Base-by-base conservation (phyloP, 2,113 vertebrate species). In the Poecilia latipinna region DNA sequence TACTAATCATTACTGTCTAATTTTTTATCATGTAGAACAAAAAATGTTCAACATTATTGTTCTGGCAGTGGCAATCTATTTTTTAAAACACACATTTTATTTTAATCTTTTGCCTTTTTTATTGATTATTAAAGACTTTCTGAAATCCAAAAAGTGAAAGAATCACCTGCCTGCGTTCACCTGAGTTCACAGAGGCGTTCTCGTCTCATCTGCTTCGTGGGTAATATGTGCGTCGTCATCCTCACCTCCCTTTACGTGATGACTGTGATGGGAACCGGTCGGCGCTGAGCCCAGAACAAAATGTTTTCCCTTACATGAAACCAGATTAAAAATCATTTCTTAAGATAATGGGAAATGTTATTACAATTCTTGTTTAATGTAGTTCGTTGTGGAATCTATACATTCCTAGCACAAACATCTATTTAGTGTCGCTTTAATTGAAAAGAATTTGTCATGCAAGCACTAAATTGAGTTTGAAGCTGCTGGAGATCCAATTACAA, bases 191-290 rank as follows among this genome's bases (percentile, higher is more conserved):
- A 2, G 51, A 19, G 7, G 24, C 10, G 8, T n/a, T n/a, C 22
- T 54, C 51, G 0, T 54, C 48, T 54, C 17, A 24, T 76, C 64
- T 37, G 69, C 66, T 61, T 65, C 0, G 0, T 60, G 75, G 82
- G 80, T 82, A 68, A 68, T 48, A 76, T 74, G 72, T 80, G 86
- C 73, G 60, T 75, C 10, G 68, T 85, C 82, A 73, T 82, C 66
- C 63, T 26, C 26, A 61, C 68, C 39, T 77, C 69, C 67, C 29
- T 73, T 72, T 54, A 11, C 79, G 70, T 72, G 65, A 76, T 67
- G 42, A 75, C 72, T 78, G 61, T 70, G 29, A 77, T 79, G 57
- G 29, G 63, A 77, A 44, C 61, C 42, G 3, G 69, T 68, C 17
- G 11, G 37, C 37, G 15, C 1, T 68, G 48, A n/a, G 51, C 54